A percentile compares a stretch with the other conserved stretches of the same genome.
Evolutionary conservation across 2,113 vertebrate species (phyloP).

Genomic region (Grallaria varia): DNA sequence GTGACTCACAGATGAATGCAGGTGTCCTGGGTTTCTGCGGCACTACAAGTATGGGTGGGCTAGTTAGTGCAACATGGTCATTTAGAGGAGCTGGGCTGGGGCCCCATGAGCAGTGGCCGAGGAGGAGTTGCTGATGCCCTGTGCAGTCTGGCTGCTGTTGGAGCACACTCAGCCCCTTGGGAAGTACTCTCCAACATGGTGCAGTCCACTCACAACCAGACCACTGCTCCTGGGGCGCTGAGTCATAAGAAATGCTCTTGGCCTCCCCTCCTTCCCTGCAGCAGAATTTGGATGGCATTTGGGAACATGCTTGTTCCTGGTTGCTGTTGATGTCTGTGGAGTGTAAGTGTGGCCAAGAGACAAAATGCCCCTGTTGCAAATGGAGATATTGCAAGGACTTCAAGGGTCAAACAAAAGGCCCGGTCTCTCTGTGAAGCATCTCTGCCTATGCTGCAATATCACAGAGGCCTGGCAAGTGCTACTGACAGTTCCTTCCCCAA

Average conservation of each 20-base stretch:
- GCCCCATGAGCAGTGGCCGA: neutral
- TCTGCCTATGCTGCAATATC: neutral
- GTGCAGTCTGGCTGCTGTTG: neutral
- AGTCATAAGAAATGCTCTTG: neutral
- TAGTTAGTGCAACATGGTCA: neutral
- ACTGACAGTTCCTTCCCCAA: neutral
- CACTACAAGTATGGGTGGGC: neutral
- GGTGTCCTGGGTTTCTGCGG: slow-evolving; percentile 19
- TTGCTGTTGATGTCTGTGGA: neutral
- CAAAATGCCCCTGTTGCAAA: neutral
- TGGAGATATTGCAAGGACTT: neutral
- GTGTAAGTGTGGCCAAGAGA: neutral
- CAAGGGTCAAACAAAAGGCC: neutral
- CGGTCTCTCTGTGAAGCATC: neutral
- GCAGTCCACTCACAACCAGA: neutral
- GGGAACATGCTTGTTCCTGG: neutral
- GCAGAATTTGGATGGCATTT: neutral
- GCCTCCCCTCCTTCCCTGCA: neutral
- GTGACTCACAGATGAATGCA: neutral
- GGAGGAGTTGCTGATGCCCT: neutral
- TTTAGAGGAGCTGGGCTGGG: neutral
- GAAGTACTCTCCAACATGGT: neutral
- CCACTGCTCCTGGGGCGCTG: neutral
- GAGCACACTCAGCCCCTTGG: neutral
- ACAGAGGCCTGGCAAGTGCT: neutral